These are phyloP conservation scores for Polypterus senegalus DNA, from an alignment of 2,113 vertebrate species.

Conservation along the genomic window DNA sequence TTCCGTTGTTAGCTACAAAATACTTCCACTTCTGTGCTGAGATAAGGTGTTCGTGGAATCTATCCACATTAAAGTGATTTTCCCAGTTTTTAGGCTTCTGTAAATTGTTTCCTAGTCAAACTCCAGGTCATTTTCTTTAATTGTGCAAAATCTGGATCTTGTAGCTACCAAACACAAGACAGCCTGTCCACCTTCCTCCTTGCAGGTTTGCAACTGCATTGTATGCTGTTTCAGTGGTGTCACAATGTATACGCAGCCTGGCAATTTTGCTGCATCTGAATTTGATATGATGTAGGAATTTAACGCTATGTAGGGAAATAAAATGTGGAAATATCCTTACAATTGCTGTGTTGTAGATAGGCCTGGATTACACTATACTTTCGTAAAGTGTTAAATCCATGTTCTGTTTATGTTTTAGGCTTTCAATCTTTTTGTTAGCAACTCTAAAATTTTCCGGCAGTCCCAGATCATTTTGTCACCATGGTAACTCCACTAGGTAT, in stretches of 20 bases:
- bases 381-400: not conserved
- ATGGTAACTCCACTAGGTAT: slow-evolving; percentile 1
- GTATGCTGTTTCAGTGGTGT: no score
- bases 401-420: not conserved
- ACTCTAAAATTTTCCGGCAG: slow-evolving; percentile 6
- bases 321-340: not conserved
- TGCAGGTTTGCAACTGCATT: no score
- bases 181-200: no score
- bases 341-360: not conserved
- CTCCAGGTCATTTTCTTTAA: not conserved
- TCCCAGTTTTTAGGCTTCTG: not conserved
- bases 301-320: slow-evolving; percentile 9
- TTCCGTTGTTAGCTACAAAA: not conserved
- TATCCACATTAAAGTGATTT: slow-evolving; percentile 1
- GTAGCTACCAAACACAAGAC: no score
- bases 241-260: no score
- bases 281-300: not conserved
- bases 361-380: not conserved
- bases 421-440: not conserved
- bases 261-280: slow-evolving; percentile 3
- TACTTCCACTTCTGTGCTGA: not conserved
- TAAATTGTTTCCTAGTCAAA: not conserved
- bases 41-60: slow-evolving; percentile 4
- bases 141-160: no score
- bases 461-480: not conserved